phyloP scores from a whole-genome alignment of 2,888 invertebrate genomes.

The Xestia xanthographa region DNA sequence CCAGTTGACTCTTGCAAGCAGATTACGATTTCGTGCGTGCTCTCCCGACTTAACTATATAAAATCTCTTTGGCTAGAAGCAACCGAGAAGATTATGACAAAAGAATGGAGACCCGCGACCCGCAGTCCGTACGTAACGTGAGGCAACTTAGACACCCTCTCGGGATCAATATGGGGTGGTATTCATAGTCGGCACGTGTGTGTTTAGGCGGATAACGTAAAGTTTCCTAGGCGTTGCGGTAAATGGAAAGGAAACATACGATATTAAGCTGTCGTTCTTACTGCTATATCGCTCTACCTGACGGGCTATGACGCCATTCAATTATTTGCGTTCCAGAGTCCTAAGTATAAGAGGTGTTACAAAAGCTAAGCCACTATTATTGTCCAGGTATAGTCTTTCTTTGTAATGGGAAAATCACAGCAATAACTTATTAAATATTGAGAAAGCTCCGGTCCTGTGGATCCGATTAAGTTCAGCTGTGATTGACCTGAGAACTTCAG shows the following conservation, averaged over 20 bases:
- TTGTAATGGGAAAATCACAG: neutral
- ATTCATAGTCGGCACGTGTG: slow-evolving; percentile 54
- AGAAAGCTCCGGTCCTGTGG: neutral
- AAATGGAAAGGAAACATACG: slow-evolving; percentile 32
- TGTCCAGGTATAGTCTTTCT: neutral
- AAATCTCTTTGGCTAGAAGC: slow-evolving; percentile 13
- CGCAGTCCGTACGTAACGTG: slow-evolving; percentile 7
- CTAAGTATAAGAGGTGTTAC: neutral
- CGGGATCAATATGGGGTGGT: slow-evolving; percentile 41
- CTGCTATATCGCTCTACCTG: neutral
- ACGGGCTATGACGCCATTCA: neutral
- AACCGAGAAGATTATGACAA: slow-evolving; percentile 21
- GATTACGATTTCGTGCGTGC: neutral
- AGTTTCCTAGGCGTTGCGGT: slow-evolving; percentile 17
- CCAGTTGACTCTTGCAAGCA: neutral
- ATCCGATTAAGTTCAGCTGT: neutral
- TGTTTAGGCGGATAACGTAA: slow-evolving; percentile 40
- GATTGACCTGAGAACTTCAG: neutral
- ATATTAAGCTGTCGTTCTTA: neutral
- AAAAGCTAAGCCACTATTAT: too few relatives aligned
- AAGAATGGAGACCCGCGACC: slow-evolving; percentile 15
- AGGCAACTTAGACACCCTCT: slow-evolving; percentile 23
- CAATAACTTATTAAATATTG: neutral
- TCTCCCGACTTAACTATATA: neutral
- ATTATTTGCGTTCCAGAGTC: neutral